Evolutionary conservation across 2,797 vertebrate genomes (phyloP).

Genomic region (Muscicapa striata): DNA sequence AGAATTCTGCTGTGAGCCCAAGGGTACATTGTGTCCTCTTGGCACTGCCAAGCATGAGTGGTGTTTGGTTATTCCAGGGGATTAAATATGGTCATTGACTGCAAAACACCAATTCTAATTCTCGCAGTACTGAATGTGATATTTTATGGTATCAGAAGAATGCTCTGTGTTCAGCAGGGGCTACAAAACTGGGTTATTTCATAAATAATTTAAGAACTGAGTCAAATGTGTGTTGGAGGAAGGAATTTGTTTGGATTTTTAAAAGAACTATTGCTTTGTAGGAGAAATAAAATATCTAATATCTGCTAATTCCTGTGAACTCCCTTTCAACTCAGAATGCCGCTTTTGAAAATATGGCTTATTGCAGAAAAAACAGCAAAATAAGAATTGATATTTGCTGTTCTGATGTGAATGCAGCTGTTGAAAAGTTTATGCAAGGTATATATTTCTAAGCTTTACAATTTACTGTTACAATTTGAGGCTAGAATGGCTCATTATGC

Average conservation of each 20-base stretch:
- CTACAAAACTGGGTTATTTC: not conserved
- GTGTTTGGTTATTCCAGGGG: not conserved
- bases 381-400: not conserved
- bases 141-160: not conserved
- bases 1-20: not conserved
- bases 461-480: not conserved
- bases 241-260: not conserved
- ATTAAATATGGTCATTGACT: not conserved
- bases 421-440: not conserved
- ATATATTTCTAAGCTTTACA: not conserved
- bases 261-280: not conserved
- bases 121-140: fast-evolving
- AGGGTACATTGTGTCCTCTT: not conserved
- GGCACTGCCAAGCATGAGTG: not conserved
- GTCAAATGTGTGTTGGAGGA: not conserved
- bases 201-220: not conserved
- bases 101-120: not conserved
- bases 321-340: not conserved
- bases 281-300: not conserved
- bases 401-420: not conserved
- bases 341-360: not conserved
- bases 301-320: not conserved
- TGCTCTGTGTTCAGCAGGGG: not conserved
- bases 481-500: not conserved
- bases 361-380: not conserved